Percentiles rank a stretch among this genome's conserved stretches.
Conservation (phyloP, 2,888 invertebrate species). For the Alentia gelatinosa region DNA sequence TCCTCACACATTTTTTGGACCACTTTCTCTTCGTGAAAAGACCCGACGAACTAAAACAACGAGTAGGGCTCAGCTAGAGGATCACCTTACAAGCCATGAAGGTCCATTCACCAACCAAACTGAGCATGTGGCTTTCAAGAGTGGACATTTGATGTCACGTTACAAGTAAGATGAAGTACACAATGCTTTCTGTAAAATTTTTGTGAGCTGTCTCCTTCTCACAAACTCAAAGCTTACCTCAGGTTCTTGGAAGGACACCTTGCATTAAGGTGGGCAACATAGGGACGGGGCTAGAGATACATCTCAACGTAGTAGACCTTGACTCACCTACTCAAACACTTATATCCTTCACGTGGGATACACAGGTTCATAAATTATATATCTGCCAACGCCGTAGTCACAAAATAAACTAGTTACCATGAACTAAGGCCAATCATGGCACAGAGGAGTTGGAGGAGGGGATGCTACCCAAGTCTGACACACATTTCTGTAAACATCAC, state of each 20-base stretch:
- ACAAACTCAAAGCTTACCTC: not conserved
- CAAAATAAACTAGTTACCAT: not conserved
- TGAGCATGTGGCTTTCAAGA: too few relatives aligned
- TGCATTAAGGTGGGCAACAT: not conserved
- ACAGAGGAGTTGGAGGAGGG: not conserved
- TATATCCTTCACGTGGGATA: not conserved
- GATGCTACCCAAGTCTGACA: not conserved
- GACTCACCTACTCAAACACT: not conserved
- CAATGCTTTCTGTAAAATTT: too few relatives aligned
- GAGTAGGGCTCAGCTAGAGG: too few relatives aligned
- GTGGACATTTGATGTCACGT: slow-evolving; percentile 1
- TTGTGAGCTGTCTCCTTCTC: too few relatives aligned
- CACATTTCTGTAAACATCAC: not conserved
- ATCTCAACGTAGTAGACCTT: not conserved
- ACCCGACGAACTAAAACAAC: not conserved
- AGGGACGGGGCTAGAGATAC: not conserved
- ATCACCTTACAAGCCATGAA: too few relatives aligned
- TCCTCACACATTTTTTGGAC: slow-evolving; percentile 22
- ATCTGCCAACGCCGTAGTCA: not conserved
- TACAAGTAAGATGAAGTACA: too few relatives aligned
- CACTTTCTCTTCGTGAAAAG: not conserved
- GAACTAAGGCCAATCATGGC: not conserved
- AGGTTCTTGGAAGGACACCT: not conserved
- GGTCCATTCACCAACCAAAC: too few relatives aligned
- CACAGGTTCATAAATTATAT: not conserved